A percentile compares a stretch with the other conserved stretches of the same genome.
These are phyloP conservation scores for Peromyscus nudipes DNA, from an alignment of 2,797 vertebrate genomes.

Conservation along the genomic window DNA sequence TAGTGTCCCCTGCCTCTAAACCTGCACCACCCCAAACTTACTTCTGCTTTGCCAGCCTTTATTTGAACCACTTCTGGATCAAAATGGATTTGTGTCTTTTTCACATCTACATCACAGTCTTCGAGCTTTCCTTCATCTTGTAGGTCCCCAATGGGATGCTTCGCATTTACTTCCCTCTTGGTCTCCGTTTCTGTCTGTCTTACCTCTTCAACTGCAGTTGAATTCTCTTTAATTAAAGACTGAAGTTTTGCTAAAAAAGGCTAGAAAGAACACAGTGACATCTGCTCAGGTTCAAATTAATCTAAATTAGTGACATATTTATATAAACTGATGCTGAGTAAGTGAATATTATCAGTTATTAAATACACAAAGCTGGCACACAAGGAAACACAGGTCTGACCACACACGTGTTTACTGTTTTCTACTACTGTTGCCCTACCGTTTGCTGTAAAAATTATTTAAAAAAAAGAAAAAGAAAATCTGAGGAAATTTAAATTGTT, in stretches of 20 bases:
- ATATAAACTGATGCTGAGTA: conserved; percentile 65
- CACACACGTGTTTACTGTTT: conserved; percentile 30
- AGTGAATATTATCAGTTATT: conserved; percentile 56
- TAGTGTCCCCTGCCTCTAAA: not conserved
- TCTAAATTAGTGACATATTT: conserved; percentile 72
- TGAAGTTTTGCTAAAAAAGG: conserved; percentile 93
- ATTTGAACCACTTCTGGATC: conserved; percentile 96
- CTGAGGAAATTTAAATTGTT: conserved; percentile 82
- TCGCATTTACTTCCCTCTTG: conserved; percentile 82
- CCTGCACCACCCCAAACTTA: conserved; percentile 82
- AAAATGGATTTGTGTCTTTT: conserved; percentile 85
- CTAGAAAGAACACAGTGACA: conserved; percentile 86
- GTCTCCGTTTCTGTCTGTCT: conserved; percentile 83
- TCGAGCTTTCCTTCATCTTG: conserved; percentile 84
- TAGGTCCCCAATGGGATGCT: conserved; percentile 78
- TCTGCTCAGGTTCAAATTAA: conserved; percentile 69
- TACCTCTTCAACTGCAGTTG: conserved; percentile 78
- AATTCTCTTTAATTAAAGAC: conserved; percentile 87
- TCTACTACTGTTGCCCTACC: conserved; percentile 57
- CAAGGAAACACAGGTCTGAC: conserved; percentile 42
- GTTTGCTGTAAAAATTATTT: conserved; percentile 70
- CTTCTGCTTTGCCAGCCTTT: conserved; percentile 97
- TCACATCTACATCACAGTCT: conserved; percentile 84
- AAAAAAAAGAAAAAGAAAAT: conserved; percentile 40
- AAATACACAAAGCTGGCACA: conserved; percentile 64